Percentiles rank a stretch among this genome's conserved stretches.
Conservation (phyloP, 2,797 vertebrate genomes). For the Poeciliopsis paucimaculata region DNA sequence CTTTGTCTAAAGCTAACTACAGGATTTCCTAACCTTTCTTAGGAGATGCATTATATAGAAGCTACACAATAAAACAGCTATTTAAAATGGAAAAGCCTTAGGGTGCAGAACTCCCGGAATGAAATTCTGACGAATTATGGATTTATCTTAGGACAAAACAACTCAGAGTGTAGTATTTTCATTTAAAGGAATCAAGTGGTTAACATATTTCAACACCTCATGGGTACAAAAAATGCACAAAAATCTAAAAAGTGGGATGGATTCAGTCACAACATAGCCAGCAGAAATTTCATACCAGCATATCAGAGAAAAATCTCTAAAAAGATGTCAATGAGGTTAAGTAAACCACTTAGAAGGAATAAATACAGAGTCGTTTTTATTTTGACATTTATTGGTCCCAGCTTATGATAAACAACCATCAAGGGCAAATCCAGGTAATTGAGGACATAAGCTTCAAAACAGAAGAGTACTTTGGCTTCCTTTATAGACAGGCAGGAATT, state of each 20-base stretch:
- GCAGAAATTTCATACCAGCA: constrained; percentile 13
- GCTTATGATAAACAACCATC: constrained; percentile 71
- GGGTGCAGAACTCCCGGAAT: neutral
- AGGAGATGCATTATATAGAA: neutral
- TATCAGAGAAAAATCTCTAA: constrained; percentile 16
- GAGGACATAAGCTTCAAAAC: constrained; percentile 71
- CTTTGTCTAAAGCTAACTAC: neutral
- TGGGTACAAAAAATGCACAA: neutral
- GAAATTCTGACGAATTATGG: neutral
- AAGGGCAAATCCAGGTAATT: constrained; percentile 68
- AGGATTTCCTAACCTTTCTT: neutral
- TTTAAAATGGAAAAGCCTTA: neutral
- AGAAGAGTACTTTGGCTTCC: constrained; percentile 70
- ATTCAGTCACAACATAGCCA: constrained; percentile 12
- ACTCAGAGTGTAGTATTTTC: neutral
- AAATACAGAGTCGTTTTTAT: constrained; percentile 53
- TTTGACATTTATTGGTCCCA: constrained; percentile 56
- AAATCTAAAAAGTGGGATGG: neutral
- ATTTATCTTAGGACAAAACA: neutral
- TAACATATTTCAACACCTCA: neutral
- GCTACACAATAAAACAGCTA: neutral
- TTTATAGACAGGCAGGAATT: constrained; percentile 78
- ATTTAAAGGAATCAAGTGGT: neutral
- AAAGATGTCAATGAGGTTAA: constrained; percentile 47
- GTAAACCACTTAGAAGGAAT: constrained; percentile 52